Base-by-base conservation (phyloP, 2,888 invertebrate species). In the Spatulosminthurus flaviceps region DNA sequence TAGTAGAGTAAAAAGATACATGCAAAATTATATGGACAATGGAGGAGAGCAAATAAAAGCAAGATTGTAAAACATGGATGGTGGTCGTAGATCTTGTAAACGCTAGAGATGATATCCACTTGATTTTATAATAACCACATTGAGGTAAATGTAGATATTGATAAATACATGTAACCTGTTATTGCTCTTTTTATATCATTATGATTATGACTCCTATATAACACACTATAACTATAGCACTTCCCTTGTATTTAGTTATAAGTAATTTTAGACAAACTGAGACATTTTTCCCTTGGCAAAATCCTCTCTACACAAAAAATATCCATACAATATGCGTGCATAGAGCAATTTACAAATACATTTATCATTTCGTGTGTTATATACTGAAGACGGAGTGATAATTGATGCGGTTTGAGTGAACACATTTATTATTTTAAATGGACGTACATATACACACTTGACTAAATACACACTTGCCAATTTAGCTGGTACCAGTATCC, bases 41-140 rank as follows among this genome's bases (percentile, higher is more conserved):
- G 61, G 9, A n/a, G n/a, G 61, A n/a, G 9, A 61, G 7, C 5
- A 61, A 22, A 61, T 7, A 21, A 22, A 22, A 64, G 24, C 26
- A 51, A 51, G 51, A 51, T 51, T 51, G n/a, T 26, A 64, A 64
- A 64, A 64, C 64, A 64, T 64, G 64, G 64, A 64, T 64, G 64
- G 64, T 64, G 64, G 64, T 64, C 64, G 24, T 64, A 26, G 24
- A 24, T 24, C 26, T 21, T 64, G 64, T 22, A 22, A 26, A 24
- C 22, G 24, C 24, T 24, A 64, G 4, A 64, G 64, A 64, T n/a
- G n/a, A n/a, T 24, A 64, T 64, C 64, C 11, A 64, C 22, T 64
- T 64, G 24, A 64, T 64, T 64, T 4, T 22, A 64, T 51, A 11
- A n/a, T 26, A n/a, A 26, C 64, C 64, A 64, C 64, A 64, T 24